phyloP scores from a whole-genome alignment of 2,113 vertebrate species.

The Rhinichthys klamathensis region DNA sequence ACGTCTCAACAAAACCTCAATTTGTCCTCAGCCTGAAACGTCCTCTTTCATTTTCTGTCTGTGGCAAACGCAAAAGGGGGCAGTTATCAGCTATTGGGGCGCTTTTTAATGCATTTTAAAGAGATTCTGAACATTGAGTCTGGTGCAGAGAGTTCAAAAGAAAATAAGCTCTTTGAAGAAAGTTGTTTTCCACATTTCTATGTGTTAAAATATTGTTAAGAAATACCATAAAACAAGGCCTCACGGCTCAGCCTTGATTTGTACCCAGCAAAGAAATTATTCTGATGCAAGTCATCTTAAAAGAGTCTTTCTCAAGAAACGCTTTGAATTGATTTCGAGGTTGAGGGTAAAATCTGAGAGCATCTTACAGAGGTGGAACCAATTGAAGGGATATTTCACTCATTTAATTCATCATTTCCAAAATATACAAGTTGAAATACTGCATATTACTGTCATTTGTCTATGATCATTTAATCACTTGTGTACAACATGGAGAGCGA shows the following conservation, averaged over 20 bases:
- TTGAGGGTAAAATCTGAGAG: slow-evolving; percentile 4
- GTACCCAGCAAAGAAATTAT: slow-evolving; percentile 1
- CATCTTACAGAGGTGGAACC: background rate
- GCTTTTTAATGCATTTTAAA: slow-evolving; percentile 57
- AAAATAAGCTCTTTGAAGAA: slow-evolving; percentile 31
- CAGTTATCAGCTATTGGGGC: slow-evolving; percentile 20
- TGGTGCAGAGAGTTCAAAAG: slow-evolving; percentile 5
- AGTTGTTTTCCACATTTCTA: background rate
- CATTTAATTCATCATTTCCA: background rate
- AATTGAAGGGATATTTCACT: background rate
- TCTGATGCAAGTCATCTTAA: background rate
- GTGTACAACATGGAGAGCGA: background rate
- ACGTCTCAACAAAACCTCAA: slow-evolving; percentile 65
- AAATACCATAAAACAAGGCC: slow-evolving; percentile 30
- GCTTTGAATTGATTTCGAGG: slow-evolving; percentile 1
- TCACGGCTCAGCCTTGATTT: slow-evolving; percentile 1
- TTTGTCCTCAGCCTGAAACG: slow-evolving; percentile 52
- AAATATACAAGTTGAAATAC: background rate
- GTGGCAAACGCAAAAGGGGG: slow-evolving; percentile 52
- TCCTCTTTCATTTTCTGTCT: no score
- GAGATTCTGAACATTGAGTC: slow-evolving; percentile 2
- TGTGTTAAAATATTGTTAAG: background rate
- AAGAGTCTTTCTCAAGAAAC: slow-evolving; percentile 11
- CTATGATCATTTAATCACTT: background rate
- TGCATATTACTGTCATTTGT: background rate